Percentiles rank a stretch among this genome's conserved stretches.
These are phyloP conservation scores for Sebastes minor DNA, from an alignment of 2,797 vertebrate species.

Conservation along the genomic window DNA sequence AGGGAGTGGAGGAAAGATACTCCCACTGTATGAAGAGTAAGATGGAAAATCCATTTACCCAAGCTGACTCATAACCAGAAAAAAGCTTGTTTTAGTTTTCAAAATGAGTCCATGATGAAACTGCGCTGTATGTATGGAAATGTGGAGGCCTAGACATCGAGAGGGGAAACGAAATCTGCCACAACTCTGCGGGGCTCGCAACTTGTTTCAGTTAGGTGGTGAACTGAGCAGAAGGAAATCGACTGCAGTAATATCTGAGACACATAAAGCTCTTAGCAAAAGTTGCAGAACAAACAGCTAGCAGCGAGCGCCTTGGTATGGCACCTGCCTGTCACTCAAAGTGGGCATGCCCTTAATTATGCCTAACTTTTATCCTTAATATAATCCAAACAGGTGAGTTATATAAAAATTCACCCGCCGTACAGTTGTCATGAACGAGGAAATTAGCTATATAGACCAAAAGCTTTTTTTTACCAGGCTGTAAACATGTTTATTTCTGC, in stretches of 20 bases:
- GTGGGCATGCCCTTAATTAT: no score
- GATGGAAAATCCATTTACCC: conserved; percentile 79
- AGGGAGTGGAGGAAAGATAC: conserved; percentile 67
- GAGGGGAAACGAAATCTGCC: conserved; percentile 40
- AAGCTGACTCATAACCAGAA: conserved; percentile 74
- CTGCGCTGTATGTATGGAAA: conserved; percentile 64
- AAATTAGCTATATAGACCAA: no score
- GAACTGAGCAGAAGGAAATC: not conserved
- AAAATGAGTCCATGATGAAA: conserved; percentile 64
- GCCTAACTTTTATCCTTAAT: no score
- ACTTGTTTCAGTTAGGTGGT: conserved; percentile 24
- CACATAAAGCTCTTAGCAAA: not conserved
- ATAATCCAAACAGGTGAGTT: no score
- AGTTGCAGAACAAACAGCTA: not conserved
- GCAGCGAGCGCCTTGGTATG: no score
- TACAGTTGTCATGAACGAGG: no score
- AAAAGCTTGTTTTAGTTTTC: conserved; percentile 57
- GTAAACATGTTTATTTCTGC: no score
- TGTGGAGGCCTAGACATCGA: conserved; percentile 40
- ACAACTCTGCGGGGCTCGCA: conserved; percentile 22
- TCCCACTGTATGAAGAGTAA: conserved; percentile 70
- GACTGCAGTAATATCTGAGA: not conserved
- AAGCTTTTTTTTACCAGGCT: no score
- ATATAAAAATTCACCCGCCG: no score
- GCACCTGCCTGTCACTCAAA: no score